Conservation (phyloP, 2,888 invertebrate genomes). For the Melanotus villosus region DNA sequence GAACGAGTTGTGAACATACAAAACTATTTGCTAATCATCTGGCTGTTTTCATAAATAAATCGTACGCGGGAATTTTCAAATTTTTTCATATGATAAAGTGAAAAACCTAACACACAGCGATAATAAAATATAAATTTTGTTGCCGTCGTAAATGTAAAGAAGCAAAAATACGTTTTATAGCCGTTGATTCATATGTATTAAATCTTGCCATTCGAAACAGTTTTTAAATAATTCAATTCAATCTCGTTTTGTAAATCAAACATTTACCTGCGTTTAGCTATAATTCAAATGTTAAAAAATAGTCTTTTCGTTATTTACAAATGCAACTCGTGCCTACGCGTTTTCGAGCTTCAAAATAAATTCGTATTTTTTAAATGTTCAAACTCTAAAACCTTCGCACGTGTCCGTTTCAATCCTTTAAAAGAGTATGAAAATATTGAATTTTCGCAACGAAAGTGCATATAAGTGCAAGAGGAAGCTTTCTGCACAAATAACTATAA, state of each 20-base stretch:
- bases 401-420: too few species aligned
- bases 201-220: conserved; percentile 5
- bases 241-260: conserved; percentile 1
- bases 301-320: too few species aligned
- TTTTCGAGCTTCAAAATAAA: too few species aligned
- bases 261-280: neutral
- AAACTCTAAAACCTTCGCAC: too few species aligned
- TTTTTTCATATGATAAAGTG: too few species aligned
- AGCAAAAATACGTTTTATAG: conserved; percentile 18
- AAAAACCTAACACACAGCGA: too few species aligned
- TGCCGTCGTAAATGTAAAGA: neutral
- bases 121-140: conserved; percentile 4
- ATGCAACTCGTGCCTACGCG: too few species aligned
- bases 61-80: neutral
- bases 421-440: too few species aligned
- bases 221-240: conserved; percentile 9
- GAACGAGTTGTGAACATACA: neutral
- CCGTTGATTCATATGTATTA: conserved; percentile 7
- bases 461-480: too few species aligned
- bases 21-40: conserved; percentile 1
- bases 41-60: conserved; percentile 12
- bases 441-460: too few species aligned
- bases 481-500: too few species aligned
- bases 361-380: too few species aligned
- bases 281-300: neutral